Conservation (phyloP, 2,888 invertebrate genomes). For the Dryococelus australis region DNA sequence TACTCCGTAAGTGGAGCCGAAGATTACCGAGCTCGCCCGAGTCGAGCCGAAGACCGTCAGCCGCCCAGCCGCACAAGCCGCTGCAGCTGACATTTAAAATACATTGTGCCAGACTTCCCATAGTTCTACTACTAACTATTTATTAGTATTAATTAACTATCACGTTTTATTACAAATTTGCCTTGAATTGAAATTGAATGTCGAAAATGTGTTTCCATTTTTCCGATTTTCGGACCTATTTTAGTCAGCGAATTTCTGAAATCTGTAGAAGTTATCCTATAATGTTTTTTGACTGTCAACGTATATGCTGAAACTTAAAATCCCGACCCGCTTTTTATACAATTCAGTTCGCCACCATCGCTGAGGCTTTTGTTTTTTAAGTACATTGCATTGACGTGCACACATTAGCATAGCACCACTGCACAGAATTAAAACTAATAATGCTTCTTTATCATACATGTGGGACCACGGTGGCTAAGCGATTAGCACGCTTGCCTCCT, state of each 20-base stretch:
- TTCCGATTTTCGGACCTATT: neutral
- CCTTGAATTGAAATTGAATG: neutral
- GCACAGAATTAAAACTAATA: neutral
- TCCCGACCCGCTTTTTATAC: neutral
- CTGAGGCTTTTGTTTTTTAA: neutral
- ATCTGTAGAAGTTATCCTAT: neutral
- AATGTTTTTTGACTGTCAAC: neutral
- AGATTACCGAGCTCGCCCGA: no score
- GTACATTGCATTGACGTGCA: no score
- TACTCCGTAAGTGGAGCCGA: no score
- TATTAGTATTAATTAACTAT: neutral
- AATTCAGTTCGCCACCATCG: neutral
- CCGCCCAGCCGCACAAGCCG: no score
- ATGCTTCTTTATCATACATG: neutral
- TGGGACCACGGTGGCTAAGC: no score
- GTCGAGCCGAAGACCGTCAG: no score
- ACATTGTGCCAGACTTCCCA: no score
- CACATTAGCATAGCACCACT: neutral
- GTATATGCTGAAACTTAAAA: neutral
- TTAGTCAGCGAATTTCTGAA: neutral
- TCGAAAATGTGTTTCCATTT: conserved; percentile 3
- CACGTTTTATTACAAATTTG: neutral
- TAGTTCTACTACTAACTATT: no score
- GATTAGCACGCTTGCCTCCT: no score
- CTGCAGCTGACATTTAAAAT: no score